Percentiles rank a stretch among this genome's conserved stretches.
These are phyloP conservation scores for Meriones psammophilus DNA, from an alignment of 2,797 vertebrate genomes.

Conservation along the genomic window DNA sequence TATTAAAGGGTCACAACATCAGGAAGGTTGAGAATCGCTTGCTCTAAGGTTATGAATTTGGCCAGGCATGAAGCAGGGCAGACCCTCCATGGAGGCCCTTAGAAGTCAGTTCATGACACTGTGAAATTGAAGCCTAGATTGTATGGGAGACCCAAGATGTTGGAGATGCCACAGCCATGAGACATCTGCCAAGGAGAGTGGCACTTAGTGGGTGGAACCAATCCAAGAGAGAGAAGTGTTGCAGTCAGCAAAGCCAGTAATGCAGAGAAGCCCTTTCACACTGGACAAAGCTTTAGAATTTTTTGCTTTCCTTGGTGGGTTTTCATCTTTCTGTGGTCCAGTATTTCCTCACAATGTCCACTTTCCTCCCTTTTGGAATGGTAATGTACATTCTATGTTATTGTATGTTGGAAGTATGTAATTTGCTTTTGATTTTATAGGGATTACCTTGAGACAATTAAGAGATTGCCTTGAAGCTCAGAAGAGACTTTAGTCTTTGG, in stretches of 20 bases:
- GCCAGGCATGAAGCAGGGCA: neutral
- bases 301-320: neutral
- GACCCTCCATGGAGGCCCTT: neutral
- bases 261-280: neutral
- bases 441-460: neutral
- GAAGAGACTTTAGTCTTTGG: neutral
- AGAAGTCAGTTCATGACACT: neutral
- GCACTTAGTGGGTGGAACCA: neutral
- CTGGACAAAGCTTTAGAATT: too few species aligned
- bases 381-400: neutral
- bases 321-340: neutral
- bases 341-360: neutral
- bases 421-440: neutral
- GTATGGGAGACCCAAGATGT: neutral
- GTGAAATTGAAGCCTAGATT: neutral
- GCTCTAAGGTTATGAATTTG: neutral
- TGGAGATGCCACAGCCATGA: neutral
- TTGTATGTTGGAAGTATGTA: neutral
- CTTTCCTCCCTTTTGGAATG: neutral
- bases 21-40: neutral
- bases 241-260: too few species aligned
- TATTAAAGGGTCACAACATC: neutral
- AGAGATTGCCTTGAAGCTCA: neutral
- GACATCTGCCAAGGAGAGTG: neutral
- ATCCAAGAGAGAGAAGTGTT: neutral